A percentile compares a stretch with the other conserved stretches of the same genome.
These are phyloP conservation scores for Bombyx huttoni DNA, from an alignment of 2,888 invertebrate species.

Conservation along the genomic window DNA sequence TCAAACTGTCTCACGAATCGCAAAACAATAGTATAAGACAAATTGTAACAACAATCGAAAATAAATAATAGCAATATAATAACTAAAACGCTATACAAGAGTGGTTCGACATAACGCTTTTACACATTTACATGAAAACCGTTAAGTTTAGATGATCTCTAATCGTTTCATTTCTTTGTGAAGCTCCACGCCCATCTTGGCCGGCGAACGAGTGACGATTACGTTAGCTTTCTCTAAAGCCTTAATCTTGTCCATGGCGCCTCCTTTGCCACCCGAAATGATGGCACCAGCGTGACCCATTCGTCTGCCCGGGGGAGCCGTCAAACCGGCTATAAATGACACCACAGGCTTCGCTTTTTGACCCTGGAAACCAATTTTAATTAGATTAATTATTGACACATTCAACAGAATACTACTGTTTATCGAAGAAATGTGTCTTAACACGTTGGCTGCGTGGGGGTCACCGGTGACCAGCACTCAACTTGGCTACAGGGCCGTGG, in stretches of 20 bases:
- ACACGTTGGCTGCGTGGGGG: too few relatives aligned
- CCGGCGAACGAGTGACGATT: slow-evolving; percentile 94
- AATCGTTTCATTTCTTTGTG: slow-evolving; percentile 91
- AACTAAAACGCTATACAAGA: slow-evolving; percentile 47
- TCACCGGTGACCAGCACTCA: too few relatives aligned
- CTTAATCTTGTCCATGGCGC: slow-evolving; percentile 97
- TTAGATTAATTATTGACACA: slow-evolving; percentile 5
- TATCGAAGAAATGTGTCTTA: too few relatives aligned
- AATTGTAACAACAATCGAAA: slow-evolving; percentile 31
- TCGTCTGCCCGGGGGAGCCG: slow-evolving; percentile 96
- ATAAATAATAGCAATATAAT: slow-evolving; percentile 57
- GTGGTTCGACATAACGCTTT: slow-evolving; percentile 23
- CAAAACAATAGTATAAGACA: not conserved
- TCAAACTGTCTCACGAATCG: too few relatives aligned
- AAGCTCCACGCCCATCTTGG: slow-evolving; percentile 94
- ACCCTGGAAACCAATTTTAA: slow-evolving; percentile 70
- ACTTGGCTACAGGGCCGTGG: too few relatives aligned
- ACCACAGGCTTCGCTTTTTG: slow-evolving; percentile 96
- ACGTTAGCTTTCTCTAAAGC: slow-evolving; percentile 95
- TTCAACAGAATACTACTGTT: not conserved
- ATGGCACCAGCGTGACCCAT: slow-evolving; percentile 99
- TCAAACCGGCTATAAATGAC: slow-evolving; percentile 98
- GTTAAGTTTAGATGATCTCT: slow-evolving; percentile 68
- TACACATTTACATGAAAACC: slow-evolving; percentile 16
- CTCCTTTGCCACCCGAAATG: slow-evolving; percentile 98